Conservation (phyloP, 2,888 invertebrate genomes). For the Lithophane leautieri region DNA sequence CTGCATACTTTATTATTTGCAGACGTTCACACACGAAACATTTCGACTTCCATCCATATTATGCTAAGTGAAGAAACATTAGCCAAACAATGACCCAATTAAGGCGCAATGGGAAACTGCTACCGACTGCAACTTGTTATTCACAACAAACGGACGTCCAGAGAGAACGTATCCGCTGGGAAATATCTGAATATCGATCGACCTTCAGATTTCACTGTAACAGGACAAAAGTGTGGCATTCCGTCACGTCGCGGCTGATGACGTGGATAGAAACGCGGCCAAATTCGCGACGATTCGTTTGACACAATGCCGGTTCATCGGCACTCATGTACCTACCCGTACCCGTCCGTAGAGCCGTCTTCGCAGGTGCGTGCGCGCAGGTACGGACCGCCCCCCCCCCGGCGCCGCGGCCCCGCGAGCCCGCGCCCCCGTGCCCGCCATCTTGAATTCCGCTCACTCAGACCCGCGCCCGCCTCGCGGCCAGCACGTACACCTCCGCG, state of each 20-base stretch:
- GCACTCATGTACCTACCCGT: constrained; percentile 71
- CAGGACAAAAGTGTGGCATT: constrained; percentile 83
- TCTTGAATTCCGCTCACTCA: constrained; percentile 90
- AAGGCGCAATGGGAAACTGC: constrained; percentile 43
- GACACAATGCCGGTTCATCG: constrained; percentile 90
- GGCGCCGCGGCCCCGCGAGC: constrained; percentile 56
- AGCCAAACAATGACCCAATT: constrained; percentile 53
- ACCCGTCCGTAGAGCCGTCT: constrained; percentile 76
- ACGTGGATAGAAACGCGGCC: constrained; percentile 87
- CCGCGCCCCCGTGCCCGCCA: constrained; percentile 74
- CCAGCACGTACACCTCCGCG: constrained; percentile 79
- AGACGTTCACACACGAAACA: constrained; percentile 48
- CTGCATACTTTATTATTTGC: constrained; percentile 28
- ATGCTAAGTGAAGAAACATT: constrained; percentile 26
- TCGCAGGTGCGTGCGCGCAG: constrained; percentile 88
- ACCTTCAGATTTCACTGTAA: constrained; percentile 87
- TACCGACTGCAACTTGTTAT: constrained; percentile 52
- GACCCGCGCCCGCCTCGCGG: constrained; percentile 88
- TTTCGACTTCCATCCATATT: constrained; percentile 8
- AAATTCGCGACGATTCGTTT: constrained; percentile 87
- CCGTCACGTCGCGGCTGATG: constrained; percentile 82
- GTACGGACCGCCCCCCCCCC: constrained; percentile 72
- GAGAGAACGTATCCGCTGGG: constrained; percentile 62
- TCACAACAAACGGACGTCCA: constrained; percentile 53
- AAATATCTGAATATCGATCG: constrained; percentile 77